Conservation (phyloP, 2,888 invertebrate genomes). For the Fabriciana adippe region DNA sequence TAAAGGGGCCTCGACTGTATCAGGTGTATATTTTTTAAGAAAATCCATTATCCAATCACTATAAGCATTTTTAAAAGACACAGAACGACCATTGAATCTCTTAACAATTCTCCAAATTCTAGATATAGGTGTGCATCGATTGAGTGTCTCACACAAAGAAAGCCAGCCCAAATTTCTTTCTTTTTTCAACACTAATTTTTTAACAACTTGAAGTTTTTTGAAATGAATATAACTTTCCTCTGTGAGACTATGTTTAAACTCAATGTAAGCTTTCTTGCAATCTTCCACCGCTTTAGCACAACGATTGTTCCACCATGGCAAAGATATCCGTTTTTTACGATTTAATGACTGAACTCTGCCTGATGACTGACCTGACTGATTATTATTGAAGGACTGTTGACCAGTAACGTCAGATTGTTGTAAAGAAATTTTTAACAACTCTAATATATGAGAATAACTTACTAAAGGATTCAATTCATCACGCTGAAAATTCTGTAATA, state of each 20-base stretch:
- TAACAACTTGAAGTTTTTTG: not conserved
- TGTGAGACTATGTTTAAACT: not conserved
- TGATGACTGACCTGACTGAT: too few species aligned
- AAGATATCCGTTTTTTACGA: too few species aligned
- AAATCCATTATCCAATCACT: not conserved
- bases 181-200: not conserved
- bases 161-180: not conserved
- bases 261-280: not conserved
- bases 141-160: not conserved
- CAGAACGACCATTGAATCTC: not conserved
- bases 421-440: not conserved
- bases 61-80: not conserved
- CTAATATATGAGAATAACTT: not conserved
- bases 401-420: not conserved
- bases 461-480: not conserved
- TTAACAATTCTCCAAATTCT: not conserved
- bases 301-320: too few species aligned
- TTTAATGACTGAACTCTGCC: too few species aligned
- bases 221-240: not conserved
- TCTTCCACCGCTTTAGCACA: not conserved
- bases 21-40: conserved; percentile 10
- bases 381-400: not conserved
- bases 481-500: not conserved
- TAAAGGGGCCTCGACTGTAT: not conserved
- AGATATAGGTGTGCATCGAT: conserved; percentile 4